Evolutionary conservation across 2,113 vertebrate genomes (phyloP).

Genomic region (Scomber scombrus): DNA sequence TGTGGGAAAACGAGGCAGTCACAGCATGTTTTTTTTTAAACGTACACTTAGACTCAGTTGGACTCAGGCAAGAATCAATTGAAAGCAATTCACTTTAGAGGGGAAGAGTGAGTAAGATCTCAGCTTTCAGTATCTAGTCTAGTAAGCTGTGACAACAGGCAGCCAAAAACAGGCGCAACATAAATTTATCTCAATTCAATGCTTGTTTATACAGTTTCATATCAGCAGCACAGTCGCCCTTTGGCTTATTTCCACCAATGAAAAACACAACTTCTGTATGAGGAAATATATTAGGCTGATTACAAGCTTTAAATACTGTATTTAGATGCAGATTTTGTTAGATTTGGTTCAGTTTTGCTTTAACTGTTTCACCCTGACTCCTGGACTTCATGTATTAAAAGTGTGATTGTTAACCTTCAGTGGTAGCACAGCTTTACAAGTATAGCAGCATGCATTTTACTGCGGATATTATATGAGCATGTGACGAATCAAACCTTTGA

Average conservation of each 20-base stretch:
- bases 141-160: neutral
- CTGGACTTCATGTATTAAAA: neutral
- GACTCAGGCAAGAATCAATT: slow-evolving; percentile 11
- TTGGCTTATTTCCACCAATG: too few species aligned
- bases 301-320: too few species aligned
- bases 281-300: too few species aligned
- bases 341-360: neutral
- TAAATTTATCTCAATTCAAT: too few species aligned
- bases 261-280: too few species aligned
- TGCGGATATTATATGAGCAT: neutral
- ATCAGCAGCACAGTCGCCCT: neutral
- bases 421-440: neutral
- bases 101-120: too few species aligned
- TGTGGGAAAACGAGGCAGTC: neutral
- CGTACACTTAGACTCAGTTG: neutral
- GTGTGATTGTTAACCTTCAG: neutral
- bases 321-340: neutral
- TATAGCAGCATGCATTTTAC: neutral
- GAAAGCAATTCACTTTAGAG: neutral
- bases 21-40: neutral
- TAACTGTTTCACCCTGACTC: neutral
- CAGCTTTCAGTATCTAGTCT: neutral
- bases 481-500: neutral
- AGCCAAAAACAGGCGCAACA: neutral
- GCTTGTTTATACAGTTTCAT: neutral